Evolutionary conservation across 2,888 invertebrate species (phyloP).

Genomic region (Cylindroiulus punctatus): DNA sequence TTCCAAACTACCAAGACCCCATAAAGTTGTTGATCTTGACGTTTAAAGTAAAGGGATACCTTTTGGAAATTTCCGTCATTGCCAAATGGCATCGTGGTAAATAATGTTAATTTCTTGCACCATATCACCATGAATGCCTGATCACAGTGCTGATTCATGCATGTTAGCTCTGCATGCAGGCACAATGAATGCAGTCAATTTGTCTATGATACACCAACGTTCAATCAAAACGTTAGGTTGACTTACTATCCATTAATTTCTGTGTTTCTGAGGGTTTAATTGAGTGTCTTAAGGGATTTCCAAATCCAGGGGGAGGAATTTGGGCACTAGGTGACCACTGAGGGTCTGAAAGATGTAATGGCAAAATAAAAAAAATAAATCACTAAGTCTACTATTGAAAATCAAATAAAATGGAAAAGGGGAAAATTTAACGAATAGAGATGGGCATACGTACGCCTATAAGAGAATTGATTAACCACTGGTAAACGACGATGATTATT

Average conservation of each 20-base stretch:
- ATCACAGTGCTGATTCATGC: no score
- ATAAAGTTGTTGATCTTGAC: no score
- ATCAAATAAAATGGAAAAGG: constrained; percentile 31
- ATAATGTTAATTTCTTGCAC: no score
- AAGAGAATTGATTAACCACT: constrained; percentile 54
- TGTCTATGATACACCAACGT: not conserved
- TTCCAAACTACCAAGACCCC: no score
- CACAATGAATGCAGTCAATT: constrained; percentile 21
- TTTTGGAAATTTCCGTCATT: no score
- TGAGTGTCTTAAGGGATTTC: constrained; percentile 55
- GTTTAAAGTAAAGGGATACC: no score
- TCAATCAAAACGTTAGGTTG: not conserved
- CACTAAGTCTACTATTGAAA: constrained; percentile 46
- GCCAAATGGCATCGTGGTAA: no score
- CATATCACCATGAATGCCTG: no score
- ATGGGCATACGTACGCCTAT: constrained; percentile 31
- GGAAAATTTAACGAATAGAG: constrained; percentile 1
- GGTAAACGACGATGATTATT: constrained; percentile 57
- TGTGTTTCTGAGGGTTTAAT: constrained; percentile 55
- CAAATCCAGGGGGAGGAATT: constrained; percentile 58
- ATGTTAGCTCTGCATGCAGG: no score
- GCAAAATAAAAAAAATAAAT: constrained; percentile 53
- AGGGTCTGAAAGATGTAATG: constrained; percentile 54
- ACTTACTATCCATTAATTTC: constrained; percentile 56
- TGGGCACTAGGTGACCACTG: constrained; percentile 56